These are phyloP conservation scores for Solenopsis fugax DNA, from an alignment of 1,140 invertebrate genomes.

Conservation along the genomic window DNA sequence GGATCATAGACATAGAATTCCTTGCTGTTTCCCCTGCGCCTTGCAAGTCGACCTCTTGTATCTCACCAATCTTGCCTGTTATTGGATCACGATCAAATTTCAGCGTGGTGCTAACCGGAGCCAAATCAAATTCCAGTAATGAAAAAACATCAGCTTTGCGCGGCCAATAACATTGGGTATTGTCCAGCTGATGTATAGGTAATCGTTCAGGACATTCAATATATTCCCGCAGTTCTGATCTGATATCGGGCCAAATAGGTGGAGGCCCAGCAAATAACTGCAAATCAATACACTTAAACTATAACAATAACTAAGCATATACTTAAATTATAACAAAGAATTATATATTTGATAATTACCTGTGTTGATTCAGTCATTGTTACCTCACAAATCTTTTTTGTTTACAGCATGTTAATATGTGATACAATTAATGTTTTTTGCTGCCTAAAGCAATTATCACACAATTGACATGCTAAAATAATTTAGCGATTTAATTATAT, in stretches of 20 bases:
- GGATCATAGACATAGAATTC: constrained; percentile 92
- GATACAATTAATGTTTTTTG: background rate
- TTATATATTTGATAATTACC: constrained; percentile 10
- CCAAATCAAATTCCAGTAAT: constrained; percentile 86
- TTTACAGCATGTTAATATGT: constrained; percentile 13
- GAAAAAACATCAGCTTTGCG: constrained; percentile 85
- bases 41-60: constrained; percentile 89
- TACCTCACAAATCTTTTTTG: background rate
- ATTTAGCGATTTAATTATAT: background rate
- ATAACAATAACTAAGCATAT: no score
- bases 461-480: background rate
- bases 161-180: constrained; percentile 88
- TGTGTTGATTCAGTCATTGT: constrained; percentile 6
- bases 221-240: constrained; percentile 88
- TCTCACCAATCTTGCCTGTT: constrained; percentile 90
- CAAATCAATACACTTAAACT: constrained; percentile 25
- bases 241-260: constrained; percentile 88
- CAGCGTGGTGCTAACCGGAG: constrained; percentile 86
- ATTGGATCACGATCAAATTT: constrained; percentile 90
- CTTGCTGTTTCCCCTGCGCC: constrained; percentile 89
- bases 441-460: background rate
- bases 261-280: constrained; percentile 86
- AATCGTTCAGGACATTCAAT: constrained; percentile 88
- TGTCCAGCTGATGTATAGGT: constrained; percentile 89
- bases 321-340: background rate